Evolutionary conservation across 1,140 invertebrate species (phyloP).

Genomic region (Ostrea denselamellosa): DNA sequence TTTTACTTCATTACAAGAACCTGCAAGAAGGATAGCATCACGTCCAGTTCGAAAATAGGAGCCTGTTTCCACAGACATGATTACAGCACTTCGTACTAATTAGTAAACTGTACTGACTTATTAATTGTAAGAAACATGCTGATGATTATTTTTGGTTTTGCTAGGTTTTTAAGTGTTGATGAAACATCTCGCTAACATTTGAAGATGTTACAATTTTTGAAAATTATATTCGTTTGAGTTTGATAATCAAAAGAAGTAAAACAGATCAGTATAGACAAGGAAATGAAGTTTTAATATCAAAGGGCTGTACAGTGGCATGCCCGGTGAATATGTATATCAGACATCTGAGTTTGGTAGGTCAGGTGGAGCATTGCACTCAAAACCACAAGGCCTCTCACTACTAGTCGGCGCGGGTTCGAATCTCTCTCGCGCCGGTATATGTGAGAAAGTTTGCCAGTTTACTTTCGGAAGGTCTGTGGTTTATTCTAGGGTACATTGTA

Average conservation of each 20-base stretch:
- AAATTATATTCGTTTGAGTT: background rate
- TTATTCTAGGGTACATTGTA: too few species aligned
- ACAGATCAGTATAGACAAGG: background rate
- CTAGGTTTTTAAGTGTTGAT: too few species aligned
- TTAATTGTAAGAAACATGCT: too few species aligned
- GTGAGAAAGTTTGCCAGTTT: too few species aligned
- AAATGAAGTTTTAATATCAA: background rate
- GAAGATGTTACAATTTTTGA: background rate
- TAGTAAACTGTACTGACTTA: too few species aligned
- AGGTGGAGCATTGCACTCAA: background rate
- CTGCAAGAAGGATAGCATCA: background rate
- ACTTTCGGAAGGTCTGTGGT: too few species aligned
- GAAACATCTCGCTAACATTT: background rate
- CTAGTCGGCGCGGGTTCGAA: too few species aligned
- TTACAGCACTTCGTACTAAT: too few species aligned
- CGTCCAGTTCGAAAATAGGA: background rate
- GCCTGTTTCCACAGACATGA: too few species aligned
- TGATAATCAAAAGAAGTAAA: background rate
- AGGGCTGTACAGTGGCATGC: background rate
- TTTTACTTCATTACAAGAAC: background rate
- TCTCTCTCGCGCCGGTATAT: too few species aligned
- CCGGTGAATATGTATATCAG: background rate
- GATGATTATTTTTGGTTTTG: too few species aligned
- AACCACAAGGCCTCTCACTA: too few species aligned
- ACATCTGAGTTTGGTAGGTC: background rate